A percentile compares a stretch with the other conserved stretches of the same genome.
These are phyloP conservation scores for Rhynchomys soricoides DNA, from an alignment of 2,113 vertebrate species.

Conservation along the genomic window DNA sequence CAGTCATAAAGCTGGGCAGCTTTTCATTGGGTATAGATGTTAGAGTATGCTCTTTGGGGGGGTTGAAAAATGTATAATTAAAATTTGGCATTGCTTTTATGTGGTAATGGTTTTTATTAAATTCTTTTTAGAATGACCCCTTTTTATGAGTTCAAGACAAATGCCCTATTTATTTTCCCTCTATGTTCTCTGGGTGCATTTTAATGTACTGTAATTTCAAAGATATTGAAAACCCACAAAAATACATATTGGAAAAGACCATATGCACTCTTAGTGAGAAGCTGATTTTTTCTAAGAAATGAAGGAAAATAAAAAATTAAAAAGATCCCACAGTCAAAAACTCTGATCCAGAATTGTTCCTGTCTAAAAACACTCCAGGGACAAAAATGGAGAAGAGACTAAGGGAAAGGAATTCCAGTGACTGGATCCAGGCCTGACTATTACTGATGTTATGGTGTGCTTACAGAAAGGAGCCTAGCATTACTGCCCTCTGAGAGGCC, in stretches of 20 bases:
- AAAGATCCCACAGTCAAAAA: background rate
- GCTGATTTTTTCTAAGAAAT: background rate
- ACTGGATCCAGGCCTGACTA: too few species aligned
- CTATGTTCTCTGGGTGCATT: slow-evolving; percentile 55
- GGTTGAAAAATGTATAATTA: slow-evolving; percentile 72
- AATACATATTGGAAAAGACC: background rate
- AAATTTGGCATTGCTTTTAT: slow-evolving; percentile 72
- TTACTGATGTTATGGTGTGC: too few species aligned
- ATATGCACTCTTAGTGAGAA: slow-evolving; percentile 32
- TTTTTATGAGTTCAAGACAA: slow-evolving; percentile 77
- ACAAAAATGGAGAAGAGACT: too few species aligned
- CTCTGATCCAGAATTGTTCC: too few species aligned
- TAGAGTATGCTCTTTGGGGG: slow-evolving; percentile 50
- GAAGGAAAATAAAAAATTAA: slow-evolving; percentile 38
- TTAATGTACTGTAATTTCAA: slow-evolving; percentile 69
- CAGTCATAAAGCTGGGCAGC: slow-evolving; percentile 21
- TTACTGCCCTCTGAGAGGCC: too few species aligned
- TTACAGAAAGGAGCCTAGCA: too few species aligned
- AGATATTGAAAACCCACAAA: slow-evolving; percentile 47
- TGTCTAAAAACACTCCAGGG: too few species aligned
- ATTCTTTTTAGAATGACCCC: slow-evolving; percentile 68
- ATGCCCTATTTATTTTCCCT: slow-evolving; percentile 53
- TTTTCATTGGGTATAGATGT: slow-evolving; percentile 53
- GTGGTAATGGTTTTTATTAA: slow-evolving; percentile 76
- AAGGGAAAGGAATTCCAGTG: too few species aligned